Percentiles rank a stretch among this genome's conserved stretches.
Conservation (phyloP, 2,113 vertebrate species). For the Ailuropoda melanoleuca region DNA sequence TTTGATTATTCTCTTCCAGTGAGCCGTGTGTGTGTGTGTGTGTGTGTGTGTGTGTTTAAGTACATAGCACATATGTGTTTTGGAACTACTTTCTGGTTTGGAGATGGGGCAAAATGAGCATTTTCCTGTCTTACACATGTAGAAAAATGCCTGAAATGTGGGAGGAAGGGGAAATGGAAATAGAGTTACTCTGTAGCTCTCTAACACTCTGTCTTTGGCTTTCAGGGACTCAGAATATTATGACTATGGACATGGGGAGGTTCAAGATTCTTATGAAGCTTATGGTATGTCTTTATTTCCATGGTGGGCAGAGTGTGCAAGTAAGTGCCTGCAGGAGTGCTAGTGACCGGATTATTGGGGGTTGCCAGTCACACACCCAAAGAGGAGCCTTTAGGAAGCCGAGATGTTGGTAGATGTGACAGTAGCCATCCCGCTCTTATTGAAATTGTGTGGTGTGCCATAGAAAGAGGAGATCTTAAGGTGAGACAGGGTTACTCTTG, state of each 20-base stretch:
- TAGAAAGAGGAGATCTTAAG: background rate
- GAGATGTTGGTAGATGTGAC: background rate
- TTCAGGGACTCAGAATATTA: conserved; percentile 97
- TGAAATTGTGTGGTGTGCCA: background rate
- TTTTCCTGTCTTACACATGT: background rate
- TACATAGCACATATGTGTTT: background rate
- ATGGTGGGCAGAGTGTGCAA: conserved; percentile 46
- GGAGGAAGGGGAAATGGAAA: background rate
- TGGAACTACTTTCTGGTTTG: conserved; percentile 1
- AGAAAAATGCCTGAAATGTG: background rate
- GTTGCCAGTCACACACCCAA: background rate
- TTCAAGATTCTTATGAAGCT: conserved; percentile 93
- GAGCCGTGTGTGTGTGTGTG: background rate
- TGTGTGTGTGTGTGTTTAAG: background rate
- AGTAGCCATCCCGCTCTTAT: background rate
- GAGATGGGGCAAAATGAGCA: background rate
- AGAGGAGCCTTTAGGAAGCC: background rate
- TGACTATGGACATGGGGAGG: conserved; percentile 97
- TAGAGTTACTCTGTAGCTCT: background rate
- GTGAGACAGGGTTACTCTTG: background rate
- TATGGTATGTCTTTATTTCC: conserved; percentile 90
- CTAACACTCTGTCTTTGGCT: conserved; percentile 60
- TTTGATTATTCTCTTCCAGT: background rate
- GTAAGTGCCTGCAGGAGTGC: background rate
- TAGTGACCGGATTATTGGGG: background rate